Base-by-base conservation (phyloP, 2,797 vertebrate genomes). In the Menidia menidia region DNA sequence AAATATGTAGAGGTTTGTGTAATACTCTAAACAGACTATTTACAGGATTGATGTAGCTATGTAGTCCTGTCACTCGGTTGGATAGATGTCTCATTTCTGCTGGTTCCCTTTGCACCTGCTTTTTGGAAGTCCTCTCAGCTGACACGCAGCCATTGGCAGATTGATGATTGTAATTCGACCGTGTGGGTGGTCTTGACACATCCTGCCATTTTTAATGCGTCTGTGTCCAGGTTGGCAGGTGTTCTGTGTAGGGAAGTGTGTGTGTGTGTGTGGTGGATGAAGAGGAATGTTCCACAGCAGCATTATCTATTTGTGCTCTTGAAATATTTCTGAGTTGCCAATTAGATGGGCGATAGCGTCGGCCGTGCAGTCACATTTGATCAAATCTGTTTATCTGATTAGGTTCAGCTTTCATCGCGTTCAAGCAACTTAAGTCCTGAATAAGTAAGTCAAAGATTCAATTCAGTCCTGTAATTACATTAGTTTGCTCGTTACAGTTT, bases 111-210 rank as follows among this genome's bases (percentile, higher is more conserved):
- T 39, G 60, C 60, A 77, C 58, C 58, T 64, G 64, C 55, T 25
- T 52, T 32, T 48, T 54, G 44, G 54, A 74, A 76, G 81, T 56
- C 64, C 63, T 61, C 67, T 50, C 42, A 78, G 71, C 75, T 83
- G 78, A 82, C 45, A 13, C 30, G 71, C 57, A 80, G 78, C 76
- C 71, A 65, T 77, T 31, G 25, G 60, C 62, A 71, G 75, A 64
- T 60, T 70, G 60, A 52, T 72, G 75, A 68, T 58, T 64, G 59
- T 64, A 79, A 51, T 25, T 25, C 67, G 50, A 76, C 60, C 61
- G 62, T 73, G 65, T 67, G 60, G 75, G 59, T 79, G 50, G 59
- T 64, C 76, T 68, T 68, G 71, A 77, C 81, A 76, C 70, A 78
- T 54, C 54, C 72, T 79, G 79, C 32, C 73, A 71, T 50, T 19